Conservation (phyloP, 2,888 invertebrate species). For the Leptura quadrifasciata region DNA sequence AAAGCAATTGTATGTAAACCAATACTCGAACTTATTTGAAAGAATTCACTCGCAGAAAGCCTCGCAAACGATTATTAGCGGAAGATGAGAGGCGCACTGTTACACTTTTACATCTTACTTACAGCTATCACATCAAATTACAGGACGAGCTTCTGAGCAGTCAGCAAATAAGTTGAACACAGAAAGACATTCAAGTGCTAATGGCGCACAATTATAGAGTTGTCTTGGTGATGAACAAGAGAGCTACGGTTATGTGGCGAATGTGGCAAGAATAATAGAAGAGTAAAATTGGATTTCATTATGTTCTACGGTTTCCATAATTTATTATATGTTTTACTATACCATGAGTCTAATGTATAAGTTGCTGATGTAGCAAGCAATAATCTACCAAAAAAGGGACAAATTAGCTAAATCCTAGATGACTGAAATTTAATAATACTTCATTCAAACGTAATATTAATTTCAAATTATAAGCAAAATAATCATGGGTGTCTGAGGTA, state of each 20-base stretch:
- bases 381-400: too few relatives aligned
- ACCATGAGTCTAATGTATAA: background rate
- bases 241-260: background rate
- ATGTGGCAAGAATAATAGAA: background rate
- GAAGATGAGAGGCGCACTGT: background rate
- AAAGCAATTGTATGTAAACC: too few relatives aligned
- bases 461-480: too few relatives aligned
- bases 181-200: background rate
- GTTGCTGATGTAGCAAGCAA: background rate
- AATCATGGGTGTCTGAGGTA: too few relatives aligned
- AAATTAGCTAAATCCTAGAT: too few relatives aligned
- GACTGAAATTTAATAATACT: too few relatives aligned
- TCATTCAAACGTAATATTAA: too few relatives aligned
- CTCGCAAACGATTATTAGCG: background rate
- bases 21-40: background rate
- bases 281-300: background rate
- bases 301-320: background rate
- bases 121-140: background rate
- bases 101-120: background rate
- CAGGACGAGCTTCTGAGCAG: background rate
- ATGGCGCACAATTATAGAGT: background rate
- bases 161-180: background rate
- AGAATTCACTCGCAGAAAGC: background rate
- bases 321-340: background rate
- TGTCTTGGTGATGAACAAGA: background rate